Base-by-base conservation (phyloP, 2,797 vertebrate species). In the Chloroceryle inda region DNA sequence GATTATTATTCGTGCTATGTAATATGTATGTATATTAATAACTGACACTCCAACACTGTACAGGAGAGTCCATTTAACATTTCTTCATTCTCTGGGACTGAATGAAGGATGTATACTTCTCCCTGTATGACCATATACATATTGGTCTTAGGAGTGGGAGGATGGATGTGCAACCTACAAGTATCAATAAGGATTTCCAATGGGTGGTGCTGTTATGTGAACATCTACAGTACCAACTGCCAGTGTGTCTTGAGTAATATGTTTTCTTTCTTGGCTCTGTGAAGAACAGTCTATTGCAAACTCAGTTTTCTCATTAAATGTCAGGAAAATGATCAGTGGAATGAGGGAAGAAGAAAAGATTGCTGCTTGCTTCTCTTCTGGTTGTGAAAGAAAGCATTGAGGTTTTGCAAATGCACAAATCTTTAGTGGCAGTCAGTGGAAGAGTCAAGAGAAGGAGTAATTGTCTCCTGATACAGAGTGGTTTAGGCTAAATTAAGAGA, bases 151-250 rank as follows among this genome's bases (percentile, higher is more conserved):
- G 74, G 42, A 66, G 13, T 14, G 11, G 50, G 8, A 14, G 50
- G 8, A 14, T 37, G 75, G 13, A 3, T 35, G 18, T 79, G 45
- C 31, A 42, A 31, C 61, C 47, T 66, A 3, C 38, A 33, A 3
- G 0, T 27, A 31, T 23, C 68, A 31, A 2, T n/a, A 53, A 76
- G 23, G 31, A 38, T 59, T 95, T 77, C 50, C 0, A 0, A 6
- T 12, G 33, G 62, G 38, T 0, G 0, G 2, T 58, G 29, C 47
- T 75, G 33, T 49, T n/a, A 2, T 5, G 5, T 85, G 29, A 67
- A 55, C 61, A 53, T 8, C 52, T 40, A 11, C 44, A 20, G 24
- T 13, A 20, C 15, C 53, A 26, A 50, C 13, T 67, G 21, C 5
- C 38, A 63, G 5, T 0, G 0, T 42, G 7, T 42, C 49, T 61